phyloP scores from a whole-genome alignment of 2,113 vertebrate genomes.

The Toxotes chatareus region DNA sequence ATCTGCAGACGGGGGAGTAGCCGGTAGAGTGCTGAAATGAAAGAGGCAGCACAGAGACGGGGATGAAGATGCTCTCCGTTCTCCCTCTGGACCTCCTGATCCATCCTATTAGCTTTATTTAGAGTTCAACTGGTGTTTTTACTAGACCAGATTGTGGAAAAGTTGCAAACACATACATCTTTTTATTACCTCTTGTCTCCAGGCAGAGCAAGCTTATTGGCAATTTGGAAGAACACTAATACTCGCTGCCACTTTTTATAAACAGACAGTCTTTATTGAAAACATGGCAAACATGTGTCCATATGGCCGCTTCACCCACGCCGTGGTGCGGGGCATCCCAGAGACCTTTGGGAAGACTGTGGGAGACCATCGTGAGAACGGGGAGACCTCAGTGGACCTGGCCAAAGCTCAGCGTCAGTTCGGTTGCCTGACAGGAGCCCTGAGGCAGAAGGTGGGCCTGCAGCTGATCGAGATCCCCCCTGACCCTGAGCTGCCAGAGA shows the following conservation, averaged over 20 bases:
- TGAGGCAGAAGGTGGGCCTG: conserved; percentile 93
- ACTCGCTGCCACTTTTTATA: background rate
- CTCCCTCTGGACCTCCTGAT: conserved; percentile 13
- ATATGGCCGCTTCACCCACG: conserved; percentile 90
- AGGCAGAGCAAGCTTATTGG: background rate
- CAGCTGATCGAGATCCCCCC: conserved; percentile 92
- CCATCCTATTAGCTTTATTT: conserved; percentile 30
- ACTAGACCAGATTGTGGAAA: background rate
- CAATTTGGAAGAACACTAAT: background rate
- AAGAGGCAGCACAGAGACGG: background rate
- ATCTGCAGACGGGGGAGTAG: conserved; percentile 20
- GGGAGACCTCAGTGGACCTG: conserved; percentile 80
- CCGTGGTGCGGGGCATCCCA: conserved; percentile 89
- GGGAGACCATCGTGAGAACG: conserved; percentile 59
- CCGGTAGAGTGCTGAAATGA: background rate
- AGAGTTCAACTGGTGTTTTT: background rate
- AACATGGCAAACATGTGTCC: conserved; percentile 82
- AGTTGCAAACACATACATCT: background rate
- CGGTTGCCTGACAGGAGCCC: conserved; percentile 89
- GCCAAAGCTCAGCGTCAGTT: conserved; percentile 93
- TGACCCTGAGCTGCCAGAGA: conserved; percentile 86
- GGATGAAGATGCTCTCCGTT: conserved; percentile 32
- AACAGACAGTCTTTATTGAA: background rate
- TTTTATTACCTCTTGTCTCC: conserved; percentile 22
- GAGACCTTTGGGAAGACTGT: conserved; percentile 80